phyloP scores from a whole-genome alignment of 2,888 invertebrate genomes.

The Adelognathus sp. region DNA sequence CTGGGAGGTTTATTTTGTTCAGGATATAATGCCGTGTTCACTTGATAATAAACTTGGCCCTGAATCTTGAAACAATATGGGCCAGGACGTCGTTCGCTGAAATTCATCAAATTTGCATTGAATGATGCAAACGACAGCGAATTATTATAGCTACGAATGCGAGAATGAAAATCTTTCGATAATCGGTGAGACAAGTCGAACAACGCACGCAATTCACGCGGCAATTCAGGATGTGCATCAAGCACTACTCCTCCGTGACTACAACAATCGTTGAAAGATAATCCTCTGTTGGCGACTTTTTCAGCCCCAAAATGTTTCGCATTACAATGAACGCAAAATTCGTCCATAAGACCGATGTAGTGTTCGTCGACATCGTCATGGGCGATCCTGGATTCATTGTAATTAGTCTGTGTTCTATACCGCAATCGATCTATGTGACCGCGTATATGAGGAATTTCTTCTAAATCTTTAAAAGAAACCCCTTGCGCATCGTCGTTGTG shows the following conservation, averaged over 20 bases:
- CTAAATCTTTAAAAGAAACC: background rate
- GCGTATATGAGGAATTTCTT: background rate
- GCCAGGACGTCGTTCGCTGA: background rate
- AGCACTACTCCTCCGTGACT: slow-evolving; percentile 36
- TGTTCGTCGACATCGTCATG: slow-evolving; percentile 20
- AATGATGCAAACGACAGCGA: slow-evolving; percentile 43
- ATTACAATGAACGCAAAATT: slow-evolving; percentile 30
- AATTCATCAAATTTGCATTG: slow-evolving; percentile 34
- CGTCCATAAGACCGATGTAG: slow-evolving; percentile 34
- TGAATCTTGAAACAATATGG: no score
- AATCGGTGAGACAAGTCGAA: slow-evolving; percentile 9
- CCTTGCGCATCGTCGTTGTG: background rate
- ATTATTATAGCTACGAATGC: slow-evolving; percentile 36
- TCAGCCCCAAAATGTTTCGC: slow-evolving; percentile 33
- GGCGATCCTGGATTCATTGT: background rate
- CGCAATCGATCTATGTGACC: background rate
- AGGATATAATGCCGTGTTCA: no score
- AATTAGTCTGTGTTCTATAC: background rate
- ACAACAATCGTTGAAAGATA: slow-evolving; percentile 45
- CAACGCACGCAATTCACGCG: background rate
- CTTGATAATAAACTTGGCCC: no score
- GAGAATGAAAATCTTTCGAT: slow-evolving; percentile 24
- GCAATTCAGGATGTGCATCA: slow-evolving; percentile 24
- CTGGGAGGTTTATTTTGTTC: no score
- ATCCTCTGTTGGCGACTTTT: slow-evolving; percentile 21